Evolutionary conservation across 1,140 invertebrate species (phyloP).

Genomic region (Pteromalus puparum): DNA sequence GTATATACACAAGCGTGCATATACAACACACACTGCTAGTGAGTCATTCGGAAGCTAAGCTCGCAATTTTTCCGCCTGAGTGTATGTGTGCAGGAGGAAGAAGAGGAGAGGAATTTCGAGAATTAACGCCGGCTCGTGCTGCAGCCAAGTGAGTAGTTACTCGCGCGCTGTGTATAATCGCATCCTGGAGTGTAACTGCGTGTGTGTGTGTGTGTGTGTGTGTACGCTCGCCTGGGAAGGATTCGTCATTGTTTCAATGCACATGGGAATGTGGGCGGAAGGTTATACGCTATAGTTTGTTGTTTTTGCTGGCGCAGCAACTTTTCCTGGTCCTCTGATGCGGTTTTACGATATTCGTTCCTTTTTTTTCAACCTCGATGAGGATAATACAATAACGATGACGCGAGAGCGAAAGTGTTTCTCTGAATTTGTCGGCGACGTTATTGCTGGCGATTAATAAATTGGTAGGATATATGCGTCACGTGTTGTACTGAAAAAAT

Average conservation of each 20-base stretch:
- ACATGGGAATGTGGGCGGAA: neutral
- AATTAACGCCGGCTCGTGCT: neutral
- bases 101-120: neutral
- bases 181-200: neutral
- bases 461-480: no score
- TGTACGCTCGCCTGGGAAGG: slow-evolving; percentile 10
- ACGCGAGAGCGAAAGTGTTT: no score
- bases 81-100: no score
- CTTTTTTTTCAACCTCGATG: no score
- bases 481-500: neutral
- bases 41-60: neutral
- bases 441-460: no score
- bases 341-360: no score
- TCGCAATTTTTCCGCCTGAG: neutral
- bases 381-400: no score
- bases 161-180: neutral
- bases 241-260: slow-evolving; percentile 7
- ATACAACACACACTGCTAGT: neutral
- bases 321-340: no score
- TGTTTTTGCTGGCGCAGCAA: no score
- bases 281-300: neutral
- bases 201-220: no score
- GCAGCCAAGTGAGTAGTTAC: neutral
- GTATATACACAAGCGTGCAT: neutral
- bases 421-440: no score